phyloP scores from a whole-genome alignment of 2,888 invertebrate species.

The Aromia moschata region DNA sequence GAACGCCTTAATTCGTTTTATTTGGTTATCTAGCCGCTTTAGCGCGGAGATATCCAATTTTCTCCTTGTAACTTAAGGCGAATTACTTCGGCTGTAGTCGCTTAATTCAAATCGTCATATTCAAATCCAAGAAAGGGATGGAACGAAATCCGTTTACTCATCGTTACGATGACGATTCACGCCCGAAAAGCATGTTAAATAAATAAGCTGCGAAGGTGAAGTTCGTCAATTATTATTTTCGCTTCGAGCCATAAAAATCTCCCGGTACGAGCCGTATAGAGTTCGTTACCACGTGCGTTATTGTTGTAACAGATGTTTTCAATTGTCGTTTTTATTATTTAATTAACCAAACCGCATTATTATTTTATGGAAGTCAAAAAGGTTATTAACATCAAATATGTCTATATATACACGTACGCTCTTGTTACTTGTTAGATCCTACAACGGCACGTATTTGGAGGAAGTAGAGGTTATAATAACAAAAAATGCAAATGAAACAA shows the following conservation, averaged over 20 bases:
- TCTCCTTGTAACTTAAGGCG: no score
- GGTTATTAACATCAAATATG: constrained; percentile 4
- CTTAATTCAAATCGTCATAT: neutral
- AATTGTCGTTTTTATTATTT: constrained; percentile 3
- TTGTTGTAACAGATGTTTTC: constrained; percentile 3
- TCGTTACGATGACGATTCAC: neutral
- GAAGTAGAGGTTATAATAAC: no score
- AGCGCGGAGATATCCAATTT: no score
- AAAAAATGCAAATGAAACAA: no score
- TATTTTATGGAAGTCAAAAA: neutral
- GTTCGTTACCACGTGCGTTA: constrained; percentile 2
- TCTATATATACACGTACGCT: no score
- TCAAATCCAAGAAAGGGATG: neutral
- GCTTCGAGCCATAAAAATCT: neutral
- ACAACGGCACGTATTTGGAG: no score
- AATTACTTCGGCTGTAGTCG: no score
- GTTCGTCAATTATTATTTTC: neutral
- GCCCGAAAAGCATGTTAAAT: neutral
- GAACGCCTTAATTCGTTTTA: no score
- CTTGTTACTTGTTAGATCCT: no score
- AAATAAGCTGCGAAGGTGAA: neutral
- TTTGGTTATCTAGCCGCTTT: no score
- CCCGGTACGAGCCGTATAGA: constrained; percentile 1
- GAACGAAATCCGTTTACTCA: neutral
- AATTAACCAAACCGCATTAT: constrained; percentile 2